Conservation (phyloP, 2,113 vertebrate genomes). For the Phyllostomus hastatus region DNA sequence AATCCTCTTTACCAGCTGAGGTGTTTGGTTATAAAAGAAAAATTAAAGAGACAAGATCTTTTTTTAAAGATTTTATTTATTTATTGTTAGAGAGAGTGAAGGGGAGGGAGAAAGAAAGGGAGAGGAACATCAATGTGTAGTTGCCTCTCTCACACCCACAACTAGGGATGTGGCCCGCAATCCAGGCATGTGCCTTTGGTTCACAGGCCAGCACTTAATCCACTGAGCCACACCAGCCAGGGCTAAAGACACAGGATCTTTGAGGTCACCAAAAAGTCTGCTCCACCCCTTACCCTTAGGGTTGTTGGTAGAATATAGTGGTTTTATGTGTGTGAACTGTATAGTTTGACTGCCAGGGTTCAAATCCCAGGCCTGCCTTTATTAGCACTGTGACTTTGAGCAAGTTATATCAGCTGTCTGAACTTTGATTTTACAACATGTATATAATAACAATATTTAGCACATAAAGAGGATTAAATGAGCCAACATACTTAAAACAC, state of each 20-base stretch:
- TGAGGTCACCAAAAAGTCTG: not conserved
- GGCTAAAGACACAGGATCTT: not conserved
- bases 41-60: not conserved
- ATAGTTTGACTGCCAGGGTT: not conserved
- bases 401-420: constrained; percentile 6
- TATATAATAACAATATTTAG: not conserved
- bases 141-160: no score
- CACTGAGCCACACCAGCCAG: no score
- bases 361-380: not conserved
- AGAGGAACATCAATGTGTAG: no score
- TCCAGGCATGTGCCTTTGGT: no score
- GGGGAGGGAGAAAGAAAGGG: no score
- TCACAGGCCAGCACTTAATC: no score
- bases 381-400: not conserved
- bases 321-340: not conserved
- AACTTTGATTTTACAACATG: not conserved
- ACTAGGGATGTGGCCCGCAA: no score
- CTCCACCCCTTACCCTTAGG: not conserved
- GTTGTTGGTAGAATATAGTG: not conserved
- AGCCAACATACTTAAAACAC: constrained; percentile 26
- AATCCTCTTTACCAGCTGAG: constrained; percentile 37
- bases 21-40: constrained; percentile 22
- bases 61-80: no score
- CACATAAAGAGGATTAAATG: constrained; percentile 1
- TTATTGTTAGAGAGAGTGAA: no score